Conservation (phyloP, 2,113 vertebrate genomes). For the Alouatta palliata region DNA sequence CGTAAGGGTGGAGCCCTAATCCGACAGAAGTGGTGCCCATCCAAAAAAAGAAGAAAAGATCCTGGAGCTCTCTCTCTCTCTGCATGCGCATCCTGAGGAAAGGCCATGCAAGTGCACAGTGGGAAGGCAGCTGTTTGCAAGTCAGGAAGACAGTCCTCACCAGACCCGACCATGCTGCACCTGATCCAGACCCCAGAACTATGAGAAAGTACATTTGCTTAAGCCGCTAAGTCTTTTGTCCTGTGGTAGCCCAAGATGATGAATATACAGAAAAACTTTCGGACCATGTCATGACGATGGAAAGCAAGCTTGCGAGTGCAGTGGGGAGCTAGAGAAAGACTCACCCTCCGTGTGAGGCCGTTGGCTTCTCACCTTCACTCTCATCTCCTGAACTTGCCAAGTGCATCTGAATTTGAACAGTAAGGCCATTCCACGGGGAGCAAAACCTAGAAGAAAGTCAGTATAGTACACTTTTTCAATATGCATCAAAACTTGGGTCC, state of each 20-base stretch:
- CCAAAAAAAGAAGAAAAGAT: not conserved
- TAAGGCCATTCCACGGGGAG: not conserved
- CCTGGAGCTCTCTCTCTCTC: not conserved
- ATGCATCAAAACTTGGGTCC: not conserved
- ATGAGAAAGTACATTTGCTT: not conserved
- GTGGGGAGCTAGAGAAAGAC: not conserved
- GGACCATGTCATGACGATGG: not conserved
- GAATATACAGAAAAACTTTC: not conserved
- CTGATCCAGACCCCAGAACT: not conserved
- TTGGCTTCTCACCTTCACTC: not conserved
- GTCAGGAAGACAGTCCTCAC: not conserved
- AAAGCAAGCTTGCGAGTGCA: not conserved
- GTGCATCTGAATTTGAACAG: not conserved
- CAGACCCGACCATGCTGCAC: not conserved
- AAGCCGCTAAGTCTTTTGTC: not conserved
- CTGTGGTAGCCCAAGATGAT: not conserved
- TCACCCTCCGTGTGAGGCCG: not conserved
- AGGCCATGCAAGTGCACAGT: fast-evolving
- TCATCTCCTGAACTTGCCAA: not conserved
- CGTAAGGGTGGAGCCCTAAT: not conserved
- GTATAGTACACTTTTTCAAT: not conserved
- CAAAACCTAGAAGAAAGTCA: not conserved
- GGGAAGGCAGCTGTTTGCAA: not conserved
- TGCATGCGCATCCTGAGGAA: fast-evolving
- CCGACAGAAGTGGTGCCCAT: not conserved